Conservation (phyloP, 2,888 invertebrate species). For the Doris montereyensis region DNA sequence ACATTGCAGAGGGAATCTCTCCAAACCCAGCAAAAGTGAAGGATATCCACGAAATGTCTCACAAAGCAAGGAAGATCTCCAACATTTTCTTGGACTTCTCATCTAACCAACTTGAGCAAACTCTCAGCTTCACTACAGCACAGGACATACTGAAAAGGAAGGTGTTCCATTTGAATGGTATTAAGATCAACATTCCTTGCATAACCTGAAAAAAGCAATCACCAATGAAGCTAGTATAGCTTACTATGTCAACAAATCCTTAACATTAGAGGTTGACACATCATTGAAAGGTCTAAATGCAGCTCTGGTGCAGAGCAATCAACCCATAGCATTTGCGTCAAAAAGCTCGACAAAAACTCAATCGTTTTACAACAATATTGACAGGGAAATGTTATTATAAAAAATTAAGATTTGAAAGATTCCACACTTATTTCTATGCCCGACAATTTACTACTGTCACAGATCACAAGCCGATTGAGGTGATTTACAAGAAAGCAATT, state of each 20-base stretch:
- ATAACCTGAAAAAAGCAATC: slow-evolving; percentile 36
- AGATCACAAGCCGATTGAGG: slow-evolving; percentile 26
- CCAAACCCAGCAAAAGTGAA: too few relatives aligned
- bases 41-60: too few relatives aligned
- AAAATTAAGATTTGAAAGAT: too few relatives aligned
- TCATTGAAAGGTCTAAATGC: slow-evolving; percentile 35
- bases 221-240: slow-evolving; percentile 20
- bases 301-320: slow-evolving; percentile 32
- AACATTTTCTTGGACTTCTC: too few relatives aligned
- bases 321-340: slow-evolving; percentile 30
- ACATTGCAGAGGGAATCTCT: too few relatives aligned
- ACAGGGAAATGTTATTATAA: slow-evolving; percentile 17
- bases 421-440: slow-evolving; percentile 40
- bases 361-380: slow-evolving; percentile 29
- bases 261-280: slow-evolving; percentile 36
- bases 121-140: too few relatives aligned
- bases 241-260: background rate
- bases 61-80: too few relatives aligned
- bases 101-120: too few relatives aligned
- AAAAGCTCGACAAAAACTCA: slow-evolving; percentile 7
- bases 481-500: background rate
- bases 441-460: background rate
- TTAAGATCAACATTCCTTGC: too few relatives aligned
- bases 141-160: too few relatives aligned
- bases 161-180: too few relatives aligned